Conservation (phyloP, 2,888 invertebrate species). For the Morinoia aosen region DNA sequence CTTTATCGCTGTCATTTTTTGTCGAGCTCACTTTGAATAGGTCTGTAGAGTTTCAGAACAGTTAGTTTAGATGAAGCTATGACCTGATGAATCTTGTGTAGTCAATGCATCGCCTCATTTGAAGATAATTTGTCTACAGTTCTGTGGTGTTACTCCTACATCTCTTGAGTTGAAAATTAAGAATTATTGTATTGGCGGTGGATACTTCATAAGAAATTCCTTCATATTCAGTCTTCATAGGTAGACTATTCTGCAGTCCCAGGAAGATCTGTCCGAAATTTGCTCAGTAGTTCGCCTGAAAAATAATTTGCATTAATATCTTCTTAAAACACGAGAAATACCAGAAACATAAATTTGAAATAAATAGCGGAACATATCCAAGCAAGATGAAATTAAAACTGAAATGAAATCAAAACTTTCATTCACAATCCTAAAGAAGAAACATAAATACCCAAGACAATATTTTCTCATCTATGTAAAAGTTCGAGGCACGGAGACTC, state of each 20-base stretch:
- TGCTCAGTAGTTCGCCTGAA: conserved; percentile 49
- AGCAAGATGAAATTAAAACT: not conserved
- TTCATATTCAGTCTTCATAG: not conserved
- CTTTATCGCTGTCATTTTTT: not conserved
- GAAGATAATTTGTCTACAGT: not conserved
- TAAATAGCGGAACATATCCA: not conserved
- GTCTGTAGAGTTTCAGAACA: not conserved
- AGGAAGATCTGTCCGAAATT: conserved; percentile 11
- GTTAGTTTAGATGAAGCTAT: not conserved
- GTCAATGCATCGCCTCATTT: not conserved
- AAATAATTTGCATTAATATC: not conserved
- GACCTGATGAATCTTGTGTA: not conserved
- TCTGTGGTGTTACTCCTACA: not conserved
- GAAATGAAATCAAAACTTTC: not conserved
- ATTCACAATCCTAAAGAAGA: too few relatives aligned
- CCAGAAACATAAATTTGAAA: not conserved
- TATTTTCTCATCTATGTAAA: too few relatives aligned
- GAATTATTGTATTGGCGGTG: not conserved
- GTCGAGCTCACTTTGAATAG: not conserved
- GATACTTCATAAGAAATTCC: not conserved
- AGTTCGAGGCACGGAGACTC: too few relatives aligned
- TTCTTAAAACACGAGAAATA: not conserved
- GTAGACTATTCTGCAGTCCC: not conserved
- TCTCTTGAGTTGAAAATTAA: not conserved
- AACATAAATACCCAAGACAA: too few relatives aligned